Conservation (phyloP, 2,113 vertebrate genomes). For the Seriola quinqueradiata region DNA sequence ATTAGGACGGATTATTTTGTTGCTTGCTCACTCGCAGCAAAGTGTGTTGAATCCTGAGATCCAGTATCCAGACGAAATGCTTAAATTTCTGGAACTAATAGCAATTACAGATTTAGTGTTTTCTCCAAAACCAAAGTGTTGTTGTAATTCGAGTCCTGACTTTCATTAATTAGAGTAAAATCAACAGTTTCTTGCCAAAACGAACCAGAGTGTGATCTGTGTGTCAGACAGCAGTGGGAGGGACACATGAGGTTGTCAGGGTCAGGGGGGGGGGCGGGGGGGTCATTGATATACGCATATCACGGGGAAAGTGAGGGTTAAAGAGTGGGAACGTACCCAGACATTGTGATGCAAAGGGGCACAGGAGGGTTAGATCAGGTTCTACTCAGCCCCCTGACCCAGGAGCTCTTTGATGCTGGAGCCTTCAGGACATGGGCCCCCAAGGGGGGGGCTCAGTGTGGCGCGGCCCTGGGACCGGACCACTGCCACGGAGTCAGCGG, state of each 20-base stretch:
- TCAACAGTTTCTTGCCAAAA: not conserved
- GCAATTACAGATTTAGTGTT: not conserved
- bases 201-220: slow-evolving; percentile 17
- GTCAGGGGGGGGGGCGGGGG: not conserved
- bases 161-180: not conserved
- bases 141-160: not conserved
- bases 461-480: slow-evolving; percentile 61
- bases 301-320: slow-evolving; percentile 73
- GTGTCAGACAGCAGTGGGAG: slow-evolving; percentile 35
- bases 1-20: slow-evolving; percentile 19
- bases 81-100: not conserved
- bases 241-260: slow-evolving; percentile 50
- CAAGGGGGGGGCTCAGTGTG: slow-evolving; percentile 51
- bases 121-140: not conserved
- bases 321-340: slow-evolving; percentile 72
- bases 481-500: slow-evolving; percentile 58
- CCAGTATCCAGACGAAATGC: not conserved
- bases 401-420: slow-evolving; percentile 76
- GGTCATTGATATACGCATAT: slow-evolving; percentile 78
- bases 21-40: not conserved
- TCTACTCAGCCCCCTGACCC: slow-evolving; percentile 69
- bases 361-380: slow-evolving; percentile 75
- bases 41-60: not conserved
- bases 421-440: slow-evolving; percentile 62
- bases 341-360: slow-evolving; percentile 82